phyloP scores from a whole-genome alignment of 1,140 invertebrate genomes.

The Atta cephalotes region DNA sequence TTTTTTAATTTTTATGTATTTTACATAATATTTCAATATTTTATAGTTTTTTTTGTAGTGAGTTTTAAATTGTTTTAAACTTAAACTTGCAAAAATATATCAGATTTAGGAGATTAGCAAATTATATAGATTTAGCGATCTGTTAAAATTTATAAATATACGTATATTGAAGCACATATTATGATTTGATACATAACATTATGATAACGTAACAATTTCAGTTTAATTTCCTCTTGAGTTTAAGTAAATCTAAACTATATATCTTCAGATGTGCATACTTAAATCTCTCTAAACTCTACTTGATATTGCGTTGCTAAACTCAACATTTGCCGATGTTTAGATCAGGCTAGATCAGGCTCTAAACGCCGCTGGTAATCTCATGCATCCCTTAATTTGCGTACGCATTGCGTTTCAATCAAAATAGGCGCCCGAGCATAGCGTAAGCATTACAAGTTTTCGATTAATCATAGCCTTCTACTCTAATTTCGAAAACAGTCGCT shows the following conservation, averaged over 20 bases:
- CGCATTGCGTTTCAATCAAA: background rate
- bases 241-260: background rate
- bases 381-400: slow-evolving; percentile 2
- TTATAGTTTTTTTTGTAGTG: background rate
- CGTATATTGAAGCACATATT: background rate
- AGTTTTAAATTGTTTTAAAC: background rate
- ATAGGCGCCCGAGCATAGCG: slow-evolving; percentile 6
- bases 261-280: background rate
- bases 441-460: slow-evolving; percentile 63
- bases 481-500: slow-evolving; percentile 63
- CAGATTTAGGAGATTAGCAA: background rate
- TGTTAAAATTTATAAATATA: background rate
- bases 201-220: background rate
- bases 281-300: background rate
- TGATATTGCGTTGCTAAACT: background rate
- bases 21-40: slow-evolving; percentile 10
- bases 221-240: background rate
- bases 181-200: background rate
- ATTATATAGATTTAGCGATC: background rate
- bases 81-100: background rate
- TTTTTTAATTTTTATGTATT: background rate
- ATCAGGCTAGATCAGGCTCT: background rate
- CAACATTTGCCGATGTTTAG: slow-evolving; percentile 1
- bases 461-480: slow-evolving; percentile 52
- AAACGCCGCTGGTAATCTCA: background rate